Conservation (phyloP, 2,888 invertebrate genomes). For the Sinotaia quadrata region DNA sequence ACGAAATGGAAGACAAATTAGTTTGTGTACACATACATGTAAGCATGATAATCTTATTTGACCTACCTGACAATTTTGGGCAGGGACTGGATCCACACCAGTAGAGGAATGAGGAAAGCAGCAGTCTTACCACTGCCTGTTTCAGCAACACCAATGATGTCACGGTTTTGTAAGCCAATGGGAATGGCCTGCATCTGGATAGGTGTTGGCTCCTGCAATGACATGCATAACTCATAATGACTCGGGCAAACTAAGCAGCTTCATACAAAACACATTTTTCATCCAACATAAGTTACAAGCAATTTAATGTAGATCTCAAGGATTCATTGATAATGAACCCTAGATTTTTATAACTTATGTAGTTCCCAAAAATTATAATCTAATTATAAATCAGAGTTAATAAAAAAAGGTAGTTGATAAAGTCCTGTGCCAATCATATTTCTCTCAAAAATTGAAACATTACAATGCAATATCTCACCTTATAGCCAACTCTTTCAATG, state of each 20-base stretch:
- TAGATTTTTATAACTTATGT: no score
- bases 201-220: conserved; percentile 88
- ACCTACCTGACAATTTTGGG: conserved; percentile 94
- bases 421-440: no score
- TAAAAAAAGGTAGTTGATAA: no score
- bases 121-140: conserved; percentile 99
- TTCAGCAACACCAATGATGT: conserved; percentile 99
- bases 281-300: background rate
- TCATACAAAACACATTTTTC: background rate
- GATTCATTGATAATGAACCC: background rate
- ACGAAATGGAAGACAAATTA: no score
- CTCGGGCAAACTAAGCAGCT: background rate
- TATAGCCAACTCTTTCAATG: conserved; percentile 94
- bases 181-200: conserved; percentile 99
- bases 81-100: conserved; percentile 97
- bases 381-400: no score
- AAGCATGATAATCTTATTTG: no score
- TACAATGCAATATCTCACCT: conserved; percentile 69
- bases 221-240: background rate
- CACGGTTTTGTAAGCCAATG: conserved; percentile 83
- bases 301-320: no score
- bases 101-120: conserved; percentile 95
- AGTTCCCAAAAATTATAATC: no score
- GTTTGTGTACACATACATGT: no score
- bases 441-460: no score